phyloP scores from a whole-genome alignment of 2,113 vertebrate species.

The Herpetotheres cachinnans region DNA sequence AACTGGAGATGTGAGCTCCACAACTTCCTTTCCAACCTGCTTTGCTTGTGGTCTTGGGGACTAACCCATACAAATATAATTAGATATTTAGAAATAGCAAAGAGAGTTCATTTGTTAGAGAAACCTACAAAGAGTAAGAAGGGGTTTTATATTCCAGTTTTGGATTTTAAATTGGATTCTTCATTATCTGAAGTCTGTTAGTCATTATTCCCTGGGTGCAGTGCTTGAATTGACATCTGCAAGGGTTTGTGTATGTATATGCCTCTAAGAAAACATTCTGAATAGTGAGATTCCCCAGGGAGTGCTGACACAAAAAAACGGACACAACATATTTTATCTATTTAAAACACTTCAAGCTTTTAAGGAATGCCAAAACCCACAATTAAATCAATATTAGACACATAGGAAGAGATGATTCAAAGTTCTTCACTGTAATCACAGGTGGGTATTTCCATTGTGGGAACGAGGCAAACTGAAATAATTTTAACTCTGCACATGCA shows the following conservation, averaged over 20 bases:
- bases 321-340: constrained; percentile 50
- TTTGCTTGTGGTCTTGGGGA: neutral
- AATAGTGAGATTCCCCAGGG: neutral
- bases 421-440: constrained; percentile 5
- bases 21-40: neutral
- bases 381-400: constrained; percentile 20
- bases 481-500: neutral
- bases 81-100: neutral
- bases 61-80: constrained; percentile 5
- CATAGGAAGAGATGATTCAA: constrained; percentile 36
- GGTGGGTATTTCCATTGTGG: constrained; percentile 50
- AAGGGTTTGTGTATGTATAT: neutral
- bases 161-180: constrained; percentile 34
- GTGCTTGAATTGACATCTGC: constrained; percentile 14
- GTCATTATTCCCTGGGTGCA: constrained; percentile 28
- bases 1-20: neutral
- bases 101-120: neutral
- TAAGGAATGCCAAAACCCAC: constrained; percentile 27
- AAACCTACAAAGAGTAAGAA: neutral
- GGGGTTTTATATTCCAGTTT: neutral
- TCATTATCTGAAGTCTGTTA: constrained; percentile 28
- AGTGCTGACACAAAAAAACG: constrained; percentile 48
- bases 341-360: constrained; percentile 42
- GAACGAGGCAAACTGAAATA: neutral
- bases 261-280: constrained; percentile 34